Evolutionary conservation across 1,140 invertebrate genomes (phyloP), one percentile per base, ranked within the genome.

Genomic region (Babylonia areolata): DNA sequence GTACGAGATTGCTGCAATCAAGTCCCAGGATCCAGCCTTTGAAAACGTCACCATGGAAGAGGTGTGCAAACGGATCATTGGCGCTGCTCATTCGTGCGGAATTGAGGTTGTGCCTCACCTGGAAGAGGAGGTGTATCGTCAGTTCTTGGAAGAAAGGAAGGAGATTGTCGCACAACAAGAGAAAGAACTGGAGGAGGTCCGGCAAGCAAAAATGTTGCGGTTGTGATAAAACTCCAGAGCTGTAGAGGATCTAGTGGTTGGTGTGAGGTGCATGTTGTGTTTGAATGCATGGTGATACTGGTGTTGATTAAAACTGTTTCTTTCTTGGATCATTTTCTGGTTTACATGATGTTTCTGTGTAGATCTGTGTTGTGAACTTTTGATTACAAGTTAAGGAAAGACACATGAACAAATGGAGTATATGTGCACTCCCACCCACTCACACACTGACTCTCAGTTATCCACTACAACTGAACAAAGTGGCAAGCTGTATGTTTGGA

Each of bases 1-100:
- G 46, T 99, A 99, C 95, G 99, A 99, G 96, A 99, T 99, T 92
- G 99, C 99, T 0, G 96, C 96, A 94, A 97, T 99, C 3, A 99
- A 99, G 95, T 95, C 96, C 28, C 93, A 97, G 94, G 99, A 99
- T 95, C 97, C 97, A 39, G 94, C 96, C 20, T 95, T 97, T 89
- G 95, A 96, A 85, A 94, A 96, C 40, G 92, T 96, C 20, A 94
- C 96, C 40, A 91, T 98, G 69, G 69, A 98, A 94, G 95, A 97
- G 91, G 96, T 99, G 90, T 98, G 97, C 94, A 95, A 96, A 91
- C 96, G 96, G 95, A 91, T 99, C 28, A 96, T 98, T 88, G 96
- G 96, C 23, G 95, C 95, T 84, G 97, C 98, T 23, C 95, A 96
- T 87, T 96, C 96, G 3, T 96, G 96, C 94, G 98, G 98, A 1